A percentile compares a stretch with the other conserved stretches of the same genome.
phyloP scores from a whole-genome alignment of 2,888 invertebrate genomes.

The Spatulosminthurus flaviceps region DNA sequence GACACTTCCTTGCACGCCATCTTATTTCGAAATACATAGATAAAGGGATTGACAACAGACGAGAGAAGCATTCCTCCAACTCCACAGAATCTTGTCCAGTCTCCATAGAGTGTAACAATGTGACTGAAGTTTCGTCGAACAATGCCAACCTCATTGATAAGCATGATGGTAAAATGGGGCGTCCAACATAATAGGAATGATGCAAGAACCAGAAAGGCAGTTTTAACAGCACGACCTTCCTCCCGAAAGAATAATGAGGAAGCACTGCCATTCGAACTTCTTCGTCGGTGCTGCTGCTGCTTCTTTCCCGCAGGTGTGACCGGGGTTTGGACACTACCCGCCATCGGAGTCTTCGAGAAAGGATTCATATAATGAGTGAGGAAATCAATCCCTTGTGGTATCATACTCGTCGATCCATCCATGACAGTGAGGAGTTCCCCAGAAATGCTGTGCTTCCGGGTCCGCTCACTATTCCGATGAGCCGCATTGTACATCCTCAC shows the following conservation, averaged over 20 bases:
- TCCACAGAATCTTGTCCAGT: slow-evolving; percentile 62
- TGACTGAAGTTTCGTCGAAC: slow-evolving; percentile 1
- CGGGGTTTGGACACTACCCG: slow-evolving; percentile 53
- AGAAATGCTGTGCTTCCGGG: slow-evolving; percentile 68
- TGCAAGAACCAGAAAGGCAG: slow-evolving; percentile 68
- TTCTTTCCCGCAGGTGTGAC: slow-evolving; percentile 58
- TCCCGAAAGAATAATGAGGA: slow-evolving; percentile 68
- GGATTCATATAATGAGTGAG: slow-evolving; percentile 64
- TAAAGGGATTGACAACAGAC: slow-evolving; percentile 69
- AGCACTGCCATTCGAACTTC: slow-evolving; percentile 67
- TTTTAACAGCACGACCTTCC: slow-evolving; percentile 69
- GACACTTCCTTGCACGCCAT: slow-evolving; percentile 66
- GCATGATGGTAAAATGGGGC: slow-evolving; percentile 66
- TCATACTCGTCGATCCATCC: slow-evolving; percentile 63
- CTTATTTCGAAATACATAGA: slow-evolving; percentile 69
- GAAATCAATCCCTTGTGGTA: slow-evolving; percentile 64
- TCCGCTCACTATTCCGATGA: slow-evolving; percentile 68
- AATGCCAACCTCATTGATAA: slow-evolving; percentile 64
- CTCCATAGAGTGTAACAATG: slow-evolving; percentile 22
- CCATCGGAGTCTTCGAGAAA: slow-evolving; percentile 63
- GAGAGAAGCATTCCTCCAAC: slow-evolving; percentile 67
- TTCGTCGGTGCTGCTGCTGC: slow-evolving; percentile 64
- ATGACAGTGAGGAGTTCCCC: slow-evolving; percentile 63
- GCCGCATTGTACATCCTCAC: slow-evolving; percentile 68
- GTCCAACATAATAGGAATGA: slow-evolving; percentile 69